A percentile compares a stretch with the other conserved stretches of the same genome.
phyloP scores from a whole-genome alignment of 2,113 vertebrate genomes.

The Climacteris rufus region DNA sequence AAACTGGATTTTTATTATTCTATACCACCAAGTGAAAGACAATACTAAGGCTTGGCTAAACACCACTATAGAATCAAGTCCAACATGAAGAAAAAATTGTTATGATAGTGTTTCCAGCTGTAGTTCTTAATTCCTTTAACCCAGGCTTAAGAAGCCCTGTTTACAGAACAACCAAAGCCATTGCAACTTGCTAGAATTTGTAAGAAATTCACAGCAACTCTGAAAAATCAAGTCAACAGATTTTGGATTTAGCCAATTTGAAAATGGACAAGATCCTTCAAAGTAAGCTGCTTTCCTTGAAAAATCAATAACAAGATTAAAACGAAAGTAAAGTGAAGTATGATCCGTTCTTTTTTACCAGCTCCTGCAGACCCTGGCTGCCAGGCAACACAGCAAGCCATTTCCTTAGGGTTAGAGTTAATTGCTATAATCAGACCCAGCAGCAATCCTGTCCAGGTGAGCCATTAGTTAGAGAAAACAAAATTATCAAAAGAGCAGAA shows the following conservation, averaged over 20 bases:
- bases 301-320: conserved; percentile 56
- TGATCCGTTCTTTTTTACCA: conserved; percentile 22
- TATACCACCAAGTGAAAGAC: not conserved
- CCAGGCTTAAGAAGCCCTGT: not conserved
- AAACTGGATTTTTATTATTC: not conserved
- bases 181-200: not conserved
- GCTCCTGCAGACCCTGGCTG: not conserved
- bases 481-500: conserved; percentile 3
- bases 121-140: not conserved
- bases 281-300: conserved; percentile 1
- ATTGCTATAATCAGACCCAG: conserved; percentile 60
- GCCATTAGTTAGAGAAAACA: conserved; percentile 54
- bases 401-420: conserved; percentile 56
- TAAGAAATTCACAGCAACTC: not conserved
- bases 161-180: not conserved
- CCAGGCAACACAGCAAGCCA: conserved; percentile 11
- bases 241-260: conserved; percentile 14
- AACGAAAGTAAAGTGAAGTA: conserved; percentile 18
- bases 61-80: not conserved
- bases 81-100: not conserved
- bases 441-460: conserved; percentile 61
- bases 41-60: not conserved
- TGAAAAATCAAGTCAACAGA: not conserved
- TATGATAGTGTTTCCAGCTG: not conserved
- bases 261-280: not conserved